Conservation (phyloP, 2,797 vertebrate species). For the Tamandua tetradactyla region DNA sequence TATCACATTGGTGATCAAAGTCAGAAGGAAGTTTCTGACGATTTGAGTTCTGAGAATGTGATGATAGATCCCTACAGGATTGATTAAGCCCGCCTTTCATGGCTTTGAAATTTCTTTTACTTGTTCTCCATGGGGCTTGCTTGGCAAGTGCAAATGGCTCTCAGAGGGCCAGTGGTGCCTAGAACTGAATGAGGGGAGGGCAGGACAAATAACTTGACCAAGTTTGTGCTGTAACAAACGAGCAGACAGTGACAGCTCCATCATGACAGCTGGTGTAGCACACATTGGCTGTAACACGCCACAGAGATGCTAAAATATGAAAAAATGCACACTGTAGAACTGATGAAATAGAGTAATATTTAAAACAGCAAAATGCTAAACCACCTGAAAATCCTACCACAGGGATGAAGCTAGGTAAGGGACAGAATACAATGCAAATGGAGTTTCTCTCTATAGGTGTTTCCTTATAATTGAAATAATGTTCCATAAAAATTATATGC, state of each 20-base stretch:
- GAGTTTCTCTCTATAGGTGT: background rate
- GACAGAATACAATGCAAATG: background rate
- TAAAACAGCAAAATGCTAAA: background rate
- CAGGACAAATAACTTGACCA: background rate
- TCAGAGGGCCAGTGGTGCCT: background rate
- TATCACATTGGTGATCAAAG: background rate
- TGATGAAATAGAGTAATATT: background rate
- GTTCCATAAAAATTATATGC: background rate
- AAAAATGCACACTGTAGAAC: background rate
- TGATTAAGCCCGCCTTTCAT: background rate
- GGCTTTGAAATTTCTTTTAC: background rate
- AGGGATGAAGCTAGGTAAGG: background rate
- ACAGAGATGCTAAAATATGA: background rate
- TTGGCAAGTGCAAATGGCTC: background rate
- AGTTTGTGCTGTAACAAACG: background rate
- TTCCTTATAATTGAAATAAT: background rate
- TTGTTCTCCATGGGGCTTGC: background rate
- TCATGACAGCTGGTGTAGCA: too few species aligned
- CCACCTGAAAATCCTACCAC: background rate
- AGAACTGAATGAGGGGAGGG: background rate
- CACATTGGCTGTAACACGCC: background rate
- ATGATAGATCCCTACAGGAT: background rate
- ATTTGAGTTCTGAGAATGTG: background rate
- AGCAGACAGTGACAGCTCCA: too few species aligned
- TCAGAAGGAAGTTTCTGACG: background rate